These are phyloP conservation scores for Nycticryphes semicollaris DNA, from an alignment of 2,113 vertebrate genomes.

Conservation along the genomic window DNA sequence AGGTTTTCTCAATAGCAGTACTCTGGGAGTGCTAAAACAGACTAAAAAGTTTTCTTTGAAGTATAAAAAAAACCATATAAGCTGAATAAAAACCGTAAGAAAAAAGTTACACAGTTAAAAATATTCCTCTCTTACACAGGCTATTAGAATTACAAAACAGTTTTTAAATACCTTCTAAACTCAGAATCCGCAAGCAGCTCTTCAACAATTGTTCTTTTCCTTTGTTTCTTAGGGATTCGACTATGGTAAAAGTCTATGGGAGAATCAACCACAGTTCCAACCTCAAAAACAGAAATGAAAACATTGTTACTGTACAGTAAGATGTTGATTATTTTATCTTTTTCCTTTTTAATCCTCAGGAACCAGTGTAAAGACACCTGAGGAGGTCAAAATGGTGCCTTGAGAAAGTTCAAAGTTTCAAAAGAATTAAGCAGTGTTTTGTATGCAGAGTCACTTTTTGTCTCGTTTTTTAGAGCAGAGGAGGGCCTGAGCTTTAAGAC, in stretches of 20 bases:
- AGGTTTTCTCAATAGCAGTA: neutral
- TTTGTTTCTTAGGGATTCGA: slow-evolving; percentile 90
- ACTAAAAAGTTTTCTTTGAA: neutral
- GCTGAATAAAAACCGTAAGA: neutral
- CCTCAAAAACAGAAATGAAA: slow-evolving; percentile 66
- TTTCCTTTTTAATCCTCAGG: neutral
- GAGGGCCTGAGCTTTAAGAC: neutral
- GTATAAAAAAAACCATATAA: neutral
- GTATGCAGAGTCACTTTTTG: neutral
- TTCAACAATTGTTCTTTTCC: slow-evolving; percentile 97
- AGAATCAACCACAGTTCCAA: slow-evolving; percentile 91
- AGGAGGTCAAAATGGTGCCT: neutral
- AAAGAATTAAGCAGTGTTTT: neutral
- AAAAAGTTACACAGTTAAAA: neutral
- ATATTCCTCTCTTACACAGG: neutral
- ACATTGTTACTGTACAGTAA: neutral
- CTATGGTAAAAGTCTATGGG: slow-evolving; percentile 94
- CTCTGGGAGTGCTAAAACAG: neutral
- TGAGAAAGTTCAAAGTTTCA: neutral
- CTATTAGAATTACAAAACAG: neutral
- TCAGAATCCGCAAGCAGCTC: slow-evolving; percentile 92
- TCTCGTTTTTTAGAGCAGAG: neutral
- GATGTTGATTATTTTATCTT: neutral
- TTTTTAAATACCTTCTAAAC: slow-evolving; percentile 86
- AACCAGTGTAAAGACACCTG: neutral